Evolutionary conservation across 2,888 invertebrate genomes (phyloP).

Genomic region (Thecophora atra): DNA sequence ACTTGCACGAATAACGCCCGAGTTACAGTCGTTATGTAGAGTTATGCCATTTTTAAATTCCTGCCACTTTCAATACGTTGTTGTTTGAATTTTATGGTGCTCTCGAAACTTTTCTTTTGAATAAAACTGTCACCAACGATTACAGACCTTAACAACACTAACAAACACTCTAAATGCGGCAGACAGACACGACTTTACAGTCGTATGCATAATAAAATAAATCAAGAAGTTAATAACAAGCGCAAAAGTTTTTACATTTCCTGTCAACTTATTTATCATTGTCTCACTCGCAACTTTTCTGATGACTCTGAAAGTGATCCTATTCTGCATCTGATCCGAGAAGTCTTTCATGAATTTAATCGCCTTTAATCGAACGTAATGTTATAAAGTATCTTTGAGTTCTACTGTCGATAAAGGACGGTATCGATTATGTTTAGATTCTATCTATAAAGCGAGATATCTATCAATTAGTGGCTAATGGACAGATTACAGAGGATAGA

Average conservation of each 20-base stretch:
- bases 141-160: slow-evolving; percentile 3
- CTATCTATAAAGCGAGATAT: no score
- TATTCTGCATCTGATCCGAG: not conserved
- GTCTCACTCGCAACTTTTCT: slow-evolving; percentile 4
- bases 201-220: not conserved
- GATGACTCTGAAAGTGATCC: no score
- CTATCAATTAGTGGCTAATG: no score
- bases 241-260: slow-evolving; percentile 22
- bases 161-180: not conserved
- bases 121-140: not conserved
- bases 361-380: no score
- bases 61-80: not conserved
- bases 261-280: slow-evolving; percentile 26
- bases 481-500: no score
- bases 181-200: not conserved
- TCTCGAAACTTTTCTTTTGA: not conserved
- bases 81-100: not conserved
- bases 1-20: slow-evolving; percentile 17
- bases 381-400: no score
- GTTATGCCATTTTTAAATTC: slow-evolving; percentile 21
- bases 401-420: no score
- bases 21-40: not conserved
- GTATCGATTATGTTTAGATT: no score
- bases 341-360: no score
- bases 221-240: not conserved